A percentile compares a stretch with the other conserved stretches of the same genome.
These are phyloP conservation scores for Chamaea fasciata DNA, from an alignment of 2,113 vertebrate genomes.

Conservation along the genomic window DNA sequence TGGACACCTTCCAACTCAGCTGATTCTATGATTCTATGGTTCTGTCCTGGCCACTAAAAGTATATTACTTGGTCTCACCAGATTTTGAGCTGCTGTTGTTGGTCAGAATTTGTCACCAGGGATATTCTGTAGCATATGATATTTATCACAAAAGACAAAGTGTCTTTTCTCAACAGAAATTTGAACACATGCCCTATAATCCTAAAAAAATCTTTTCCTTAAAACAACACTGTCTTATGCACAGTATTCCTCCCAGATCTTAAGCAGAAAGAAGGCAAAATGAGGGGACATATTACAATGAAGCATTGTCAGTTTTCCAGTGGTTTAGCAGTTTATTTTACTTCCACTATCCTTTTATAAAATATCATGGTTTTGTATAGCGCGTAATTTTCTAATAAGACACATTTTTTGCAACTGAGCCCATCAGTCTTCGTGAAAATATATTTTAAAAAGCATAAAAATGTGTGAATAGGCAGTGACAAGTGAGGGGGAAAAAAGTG, in stretches of 20 bases:
- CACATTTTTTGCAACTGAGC: not conserved
- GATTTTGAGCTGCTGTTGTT: not conserved
- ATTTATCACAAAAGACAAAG: not conserved
- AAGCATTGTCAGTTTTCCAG: not conserved
- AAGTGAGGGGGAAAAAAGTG: not conserved
- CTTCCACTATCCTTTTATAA: not conserved
- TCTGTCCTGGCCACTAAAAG: not conserved
- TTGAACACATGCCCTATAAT: not conserved
- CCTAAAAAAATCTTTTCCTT: not conserved
- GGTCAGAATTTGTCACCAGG: not conserved
- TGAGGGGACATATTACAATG: not conserved
- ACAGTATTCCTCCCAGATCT: not conserved
- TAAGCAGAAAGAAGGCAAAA: not conserved
- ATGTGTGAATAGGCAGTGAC: not conserved
- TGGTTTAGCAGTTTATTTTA: not conserved
- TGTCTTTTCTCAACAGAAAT: not conserved
- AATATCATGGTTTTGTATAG: not conserved
- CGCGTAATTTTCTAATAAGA: not conserved
- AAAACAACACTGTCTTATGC: not conserved
- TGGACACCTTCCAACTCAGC: not conserved
- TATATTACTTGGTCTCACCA: not conserved
- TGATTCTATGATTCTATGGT: not conserved
- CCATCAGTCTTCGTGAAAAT: not conserved
- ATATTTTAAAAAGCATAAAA: not conserved
- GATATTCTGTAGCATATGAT: not conserved